Percentiles rank a stretch among this genome's conserved stretches.
Evolutionary conservation across 2,113 vertebrate genomes (phyloP).

Genomic region (Abramis brama): DNA sequence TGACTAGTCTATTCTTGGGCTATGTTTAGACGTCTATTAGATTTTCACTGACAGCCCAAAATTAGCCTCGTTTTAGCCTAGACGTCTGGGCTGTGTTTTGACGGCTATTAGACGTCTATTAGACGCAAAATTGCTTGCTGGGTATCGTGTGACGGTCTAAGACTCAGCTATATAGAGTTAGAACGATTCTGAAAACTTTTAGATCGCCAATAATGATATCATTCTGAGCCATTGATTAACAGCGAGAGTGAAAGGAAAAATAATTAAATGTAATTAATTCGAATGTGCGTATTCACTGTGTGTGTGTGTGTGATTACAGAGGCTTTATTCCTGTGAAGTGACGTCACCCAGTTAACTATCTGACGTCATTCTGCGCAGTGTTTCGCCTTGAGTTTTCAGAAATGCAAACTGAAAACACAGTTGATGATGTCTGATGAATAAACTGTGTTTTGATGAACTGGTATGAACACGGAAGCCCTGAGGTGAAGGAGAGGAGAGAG

Average conservation of each 20-base stretch:
- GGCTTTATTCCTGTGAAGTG: neutral
- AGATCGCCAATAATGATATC: neutral
- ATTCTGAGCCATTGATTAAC: neutral
- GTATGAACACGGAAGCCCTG: neutral
- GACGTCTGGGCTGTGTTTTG: no score
- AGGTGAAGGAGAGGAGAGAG: neutral
- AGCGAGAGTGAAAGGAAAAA: neutral
- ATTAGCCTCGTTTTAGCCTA: no score
- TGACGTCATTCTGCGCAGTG: neutral
- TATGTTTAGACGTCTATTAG: no score
- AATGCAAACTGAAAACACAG: neutral
- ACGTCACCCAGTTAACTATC: neutral
- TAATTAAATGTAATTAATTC: no score
- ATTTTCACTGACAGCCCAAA: no score
- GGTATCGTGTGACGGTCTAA: no score
- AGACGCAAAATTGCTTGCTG: no score
- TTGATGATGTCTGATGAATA: neutral
- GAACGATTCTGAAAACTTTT: neutral
- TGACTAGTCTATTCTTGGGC: no score
- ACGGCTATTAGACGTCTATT: no score
- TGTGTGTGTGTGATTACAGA: neutral
- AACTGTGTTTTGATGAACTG: neutral
- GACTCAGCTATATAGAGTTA: neutral
- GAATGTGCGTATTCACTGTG: neutral
- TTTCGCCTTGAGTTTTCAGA: neutral